phyloP scores from a whole-genome alignment of 2,888 invertebrate species.

The Hydrotaea diabolus region DNA sequence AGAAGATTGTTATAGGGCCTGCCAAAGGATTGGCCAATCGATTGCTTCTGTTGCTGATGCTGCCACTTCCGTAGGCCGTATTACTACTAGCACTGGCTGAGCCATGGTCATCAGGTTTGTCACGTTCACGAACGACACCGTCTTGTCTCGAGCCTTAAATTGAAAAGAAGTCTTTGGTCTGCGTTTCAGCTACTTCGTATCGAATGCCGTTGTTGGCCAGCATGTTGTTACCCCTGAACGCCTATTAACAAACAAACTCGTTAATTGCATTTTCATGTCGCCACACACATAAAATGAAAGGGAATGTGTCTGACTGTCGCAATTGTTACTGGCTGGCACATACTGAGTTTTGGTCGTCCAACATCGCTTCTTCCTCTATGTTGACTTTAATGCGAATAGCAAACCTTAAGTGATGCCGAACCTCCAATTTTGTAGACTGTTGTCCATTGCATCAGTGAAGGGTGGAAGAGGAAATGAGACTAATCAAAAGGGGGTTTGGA shows the following conservation, averaged over 20 bases:
- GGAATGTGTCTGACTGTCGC: not conserved
- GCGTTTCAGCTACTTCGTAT: not conserved
- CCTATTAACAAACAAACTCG: constrained; percentile 42
- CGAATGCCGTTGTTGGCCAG: not conserved
- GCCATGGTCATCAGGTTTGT: not conserved
- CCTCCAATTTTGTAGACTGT: too few species aligned
- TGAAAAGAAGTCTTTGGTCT: constrained; percentile 3
- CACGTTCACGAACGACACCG: not conserved
- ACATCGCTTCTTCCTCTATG: constrained; percentile 30
- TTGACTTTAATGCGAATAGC: constrained; percentile 15
- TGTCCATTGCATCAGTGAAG: too few species aligned
- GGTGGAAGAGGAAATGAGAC: too few species aligned
- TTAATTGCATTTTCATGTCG: constrained; percentile 65
- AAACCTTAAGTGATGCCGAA: not conserved
- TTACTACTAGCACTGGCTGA: not conserved
- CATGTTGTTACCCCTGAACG: constrained; percentile 29
- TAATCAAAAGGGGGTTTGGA: too few species aligned
- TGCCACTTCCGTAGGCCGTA: too few species aligned
- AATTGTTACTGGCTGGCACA: too few species aligned
- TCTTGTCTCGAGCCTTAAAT: constrained; percentile 23
- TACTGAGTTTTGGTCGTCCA: constrained; percentile 30
- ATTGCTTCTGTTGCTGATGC: too few species aligned
- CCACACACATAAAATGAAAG: constrained; percentile 17
- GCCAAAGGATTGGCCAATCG: not conserved
- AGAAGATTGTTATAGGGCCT: not conserved